Conservation (phyloP, 2,797 vertebrate genomes). For the Apogon talboti region DNA sequence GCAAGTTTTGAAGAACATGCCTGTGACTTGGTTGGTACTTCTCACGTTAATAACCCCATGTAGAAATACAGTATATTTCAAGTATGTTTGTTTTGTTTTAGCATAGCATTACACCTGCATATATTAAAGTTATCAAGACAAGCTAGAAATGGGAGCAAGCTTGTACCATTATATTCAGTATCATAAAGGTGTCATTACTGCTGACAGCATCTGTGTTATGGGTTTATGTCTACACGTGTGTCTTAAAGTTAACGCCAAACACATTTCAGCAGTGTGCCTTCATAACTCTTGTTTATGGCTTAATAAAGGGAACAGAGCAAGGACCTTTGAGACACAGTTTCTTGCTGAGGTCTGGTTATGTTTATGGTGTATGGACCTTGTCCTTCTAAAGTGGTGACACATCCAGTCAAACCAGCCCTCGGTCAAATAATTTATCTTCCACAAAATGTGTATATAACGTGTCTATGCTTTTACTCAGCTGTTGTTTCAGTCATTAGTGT, state of each 20-base stretch:
- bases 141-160: neutral
- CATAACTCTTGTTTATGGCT: slow-evolving; percentile 47
- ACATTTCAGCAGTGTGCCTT: neutral
- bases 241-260: slow-evolving; percentile 10
- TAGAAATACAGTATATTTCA: no score
- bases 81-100: no score
- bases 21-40: no score
- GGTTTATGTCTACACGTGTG: neutral
- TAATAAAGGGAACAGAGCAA: slow-evolving; percentile 5
- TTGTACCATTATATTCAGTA: slow-evolving; percentile 12
- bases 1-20: no score
- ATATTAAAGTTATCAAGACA: neutral
- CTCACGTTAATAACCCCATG: no score
- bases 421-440: neutral
- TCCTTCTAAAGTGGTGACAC: slow-evolving; percentile 39
- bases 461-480: neutral
- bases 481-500: slow-evolving; percentile 1
- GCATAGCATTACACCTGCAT: no score
- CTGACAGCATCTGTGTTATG: slow-evolving; percentile 17
- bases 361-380: slow-evolving; percentile 74
- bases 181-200: slow-evolving; percentile 20
- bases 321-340: slow-evolving; percentile 63
- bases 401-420: slow-evolving; percentile 21
- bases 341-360: slow-evolving; percentile 29
- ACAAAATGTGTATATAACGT: neutral